Evolutionary conservation across 2,113 vertebrate genomes (phyloP).

Genomic region (Petroica traversi): DNA sequence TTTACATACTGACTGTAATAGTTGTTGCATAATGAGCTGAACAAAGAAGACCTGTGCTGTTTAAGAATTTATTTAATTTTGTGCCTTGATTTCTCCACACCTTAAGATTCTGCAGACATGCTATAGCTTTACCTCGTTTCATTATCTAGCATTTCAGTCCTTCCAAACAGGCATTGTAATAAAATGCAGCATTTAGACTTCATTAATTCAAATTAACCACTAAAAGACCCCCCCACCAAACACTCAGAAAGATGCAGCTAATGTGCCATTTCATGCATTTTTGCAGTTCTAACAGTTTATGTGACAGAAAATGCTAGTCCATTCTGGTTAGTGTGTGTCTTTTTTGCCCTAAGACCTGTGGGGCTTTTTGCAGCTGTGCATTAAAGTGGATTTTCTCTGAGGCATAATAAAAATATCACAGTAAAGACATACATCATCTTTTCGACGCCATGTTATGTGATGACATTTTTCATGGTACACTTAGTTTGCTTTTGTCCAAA

Average conservation of each 20-base stretch:
- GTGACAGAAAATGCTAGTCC: neutral
- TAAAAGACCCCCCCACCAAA: neutral
- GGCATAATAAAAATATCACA: slow-evolving; percentile 53
- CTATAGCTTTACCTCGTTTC: neutral
- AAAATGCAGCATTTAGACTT: neutral
- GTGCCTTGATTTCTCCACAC: neutral
- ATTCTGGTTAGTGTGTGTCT: neutral
- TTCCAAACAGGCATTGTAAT: neutral
- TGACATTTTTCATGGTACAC: slow-evolving; percentile 54
- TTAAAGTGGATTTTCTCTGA: slow-evolving; percentile 45
- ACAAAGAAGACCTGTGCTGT: neutral
- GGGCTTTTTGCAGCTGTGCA: slow-evolving; percentile 1
- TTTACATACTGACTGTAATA: neutral
- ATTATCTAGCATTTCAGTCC: neutral
- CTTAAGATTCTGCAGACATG: neutral
- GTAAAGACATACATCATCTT: slow-evolving; percentile 53
- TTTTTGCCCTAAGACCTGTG: neutral
- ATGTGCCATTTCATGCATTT: neutral
- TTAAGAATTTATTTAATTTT: neutral
- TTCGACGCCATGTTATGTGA: neutral
- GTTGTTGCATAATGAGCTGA: neutral
- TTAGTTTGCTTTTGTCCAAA: slow-evolving; percentile 55
- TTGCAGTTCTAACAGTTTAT: neutral
- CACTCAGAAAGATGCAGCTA: neutral
- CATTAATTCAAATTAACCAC: neutral